Evolutionary conservation across 2,113 vertebrate species (phyloP).

Genomic region (Odocoileus virginianus): DNA sequence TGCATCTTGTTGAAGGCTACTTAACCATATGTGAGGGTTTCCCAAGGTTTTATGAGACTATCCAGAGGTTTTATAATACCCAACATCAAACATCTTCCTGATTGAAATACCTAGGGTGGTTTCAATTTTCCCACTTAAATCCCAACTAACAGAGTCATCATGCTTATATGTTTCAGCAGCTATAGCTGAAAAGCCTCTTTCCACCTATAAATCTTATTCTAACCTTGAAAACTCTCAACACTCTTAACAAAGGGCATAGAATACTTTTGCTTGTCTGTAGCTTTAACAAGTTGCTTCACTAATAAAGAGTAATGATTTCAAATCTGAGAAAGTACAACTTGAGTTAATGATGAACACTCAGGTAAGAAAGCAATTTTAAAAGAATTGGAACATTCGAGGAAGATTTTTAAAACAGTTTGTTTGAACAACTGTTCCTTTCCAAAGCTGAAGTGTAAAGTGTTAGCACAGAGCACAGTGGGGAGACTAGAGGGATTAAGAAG

Average conservation of each 20-base stretch:
- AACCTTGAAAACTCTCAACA: background rate
- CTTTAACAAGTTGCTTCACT: background rate
- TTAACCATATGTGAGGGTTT: background rate
- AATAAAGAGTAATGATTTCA: background rate
- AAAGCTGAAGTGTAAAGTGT: background rate
- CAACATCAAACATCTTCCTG: background rate
- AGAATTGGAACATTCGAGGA: background rate
- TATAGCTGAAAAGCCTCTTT: background rate
- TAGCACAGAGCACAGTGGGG: background rate
- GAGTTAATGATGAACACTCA: background rate
- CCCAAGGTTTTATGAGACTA: background rate
- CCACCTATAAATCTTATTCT: background rate
- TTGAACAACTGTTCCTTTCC: background rate
- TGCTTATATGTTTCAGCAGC: background rate
- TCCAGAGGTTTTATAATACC: background rate
- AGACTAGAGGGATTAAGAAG: background rate
- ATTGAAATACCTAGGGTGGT: background rate
- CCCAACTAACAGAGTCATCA: background rate
- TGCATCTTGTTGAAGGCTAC: background rate
- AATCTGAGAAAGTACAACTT: background rate
- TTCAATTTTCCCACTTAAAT: background rate
- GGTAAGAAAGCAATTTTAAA: conserved; percentile 29
- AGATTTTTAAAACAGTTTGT: background rate
- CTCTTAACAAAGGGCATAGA: background rate
- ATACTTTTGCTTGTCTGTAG: background rate